Evolutionary conservation across 1,140 invertebrate genomes (phyloP).

Genomic region (Lordiphosa collinella): DNA sequence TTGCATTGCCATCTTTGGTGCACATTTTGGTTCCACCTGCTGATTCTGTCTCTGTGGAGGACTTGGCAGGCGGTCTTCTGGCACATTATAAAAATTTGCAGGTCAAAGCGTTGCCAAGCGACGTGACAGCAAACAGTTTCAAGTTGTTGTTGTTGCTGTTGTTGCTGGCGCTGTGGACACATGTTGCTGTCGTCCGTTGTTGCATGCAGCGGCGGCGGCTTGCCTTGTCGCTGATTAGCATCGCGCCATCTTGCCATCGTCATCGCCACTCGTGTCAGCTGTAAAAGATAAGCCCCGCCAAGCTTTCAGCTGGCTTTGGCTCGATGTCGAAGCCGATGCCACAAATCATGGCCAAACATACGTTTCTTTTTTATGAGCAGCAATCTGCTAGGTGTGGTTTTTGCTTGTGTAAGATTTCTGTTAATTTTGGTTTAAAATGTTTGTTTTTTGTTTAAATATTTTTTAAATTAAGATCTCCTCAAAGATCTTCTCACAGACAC

Average conservation of each 20-base stretch:
- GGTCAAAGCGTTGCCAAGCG: conserved; percentile 47
- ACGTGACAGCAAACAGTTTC: conserved; percentile 32
- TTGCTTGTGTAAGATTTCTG: background rate
- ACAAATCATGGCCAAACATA: conserved; percentile 71
- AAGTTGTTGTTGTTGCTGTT: conserved; percentile 15
- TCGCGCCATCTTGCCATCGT: conserved; percentile 34
- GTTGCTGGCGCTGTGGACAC: conserved; percentile 32
- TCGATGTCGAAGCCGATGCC: conserved; percentile 30
- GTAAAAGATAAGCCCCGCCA: conserved; percentile 41
- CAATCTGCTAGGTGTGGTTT: conserved; percentile 45
- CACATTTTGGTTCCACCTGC: conserved; percentile 10
- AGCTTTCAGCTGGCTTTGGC: conserved; percentile 9
- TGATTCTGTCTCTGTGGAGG: conserved; percentile 1
- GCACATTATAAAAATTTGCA: conserved; percentile 30
- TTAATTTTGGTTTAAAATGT: too few species aligned
- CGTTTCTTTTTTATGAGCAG: conserved; percentile 53
- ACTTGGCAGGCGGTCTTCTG: conserved; percentile 9
- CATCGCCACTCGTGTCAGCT: conserved; percentile 57
- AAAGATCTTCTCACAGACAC: conserved; percentile 9
- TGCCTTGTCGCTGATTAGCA: conserved; percentile 54
- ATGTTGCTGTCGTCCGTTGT: conserved; percentile 36
- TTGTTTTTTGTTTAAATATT: too few species aligned
- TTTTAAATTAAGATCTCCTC: conserved; percentile 8
- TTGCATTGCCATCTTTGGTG: conserved; percentile 9
- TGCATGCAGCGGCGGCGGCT: conserved; percentile 33